Conservation (phyloP, 1,140 invertebrate species). For the Panulirus ornatus region DNA sequence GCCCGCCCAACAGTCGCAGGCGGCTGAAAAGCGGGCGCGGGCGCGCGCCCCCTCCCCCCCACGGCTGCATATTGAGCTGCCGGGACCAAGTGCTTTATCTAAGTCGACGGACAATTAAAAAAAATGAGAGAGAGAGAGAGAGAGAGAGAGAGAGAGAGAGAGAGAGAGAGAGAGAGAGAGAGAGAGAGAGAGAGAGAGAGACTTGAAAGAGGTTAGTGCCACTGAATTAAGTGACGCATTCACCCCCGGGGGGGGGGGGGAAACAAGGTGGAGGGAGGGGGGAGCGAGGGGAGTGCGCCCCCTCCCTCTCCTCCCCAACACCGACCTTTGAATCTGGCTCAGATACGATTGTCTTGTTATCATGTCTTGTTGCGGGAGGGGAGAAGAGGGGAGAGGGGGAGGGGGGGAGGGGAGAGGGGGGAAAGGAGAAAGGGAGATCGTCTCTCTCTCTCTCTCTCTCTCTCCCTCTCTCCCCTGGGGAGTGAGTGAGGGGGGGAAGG, state of each 20-base stretch:
- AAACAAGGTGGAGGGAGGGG: not conserved
- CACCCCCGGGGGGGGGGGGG: not conserved
- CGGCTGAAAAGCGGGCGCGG: slow-evolving; percentile 38
- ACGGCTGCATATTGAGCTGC: slow-evolving; percentile 51
- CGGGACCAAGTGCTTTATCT: slow-evolving; percentile 49
- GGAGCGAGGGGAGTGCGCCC: too few species aligned
- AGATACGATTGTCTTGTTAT: slow-evolving; percentile 23
- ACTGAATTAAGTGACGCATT: slow-evolving; percentile 55
- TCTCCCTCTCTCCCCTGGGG: too few species aligned
- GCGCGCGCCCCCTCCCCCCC: too few species aligned
- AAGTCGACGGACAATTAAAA: slow-evolving; percentile 52
- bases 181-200: too few species aligned
- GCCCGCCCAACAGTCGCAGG: slow-evolving; percentile 38
- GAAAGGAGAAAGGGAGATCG: too few species aligned
- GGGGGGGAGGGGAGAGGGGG: not conserved
- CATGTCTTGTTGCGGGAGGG: not conserved
- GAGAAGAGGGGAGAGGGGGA: not conserved
- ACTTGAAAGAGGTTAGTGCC: slow-evolving; percentile 42
- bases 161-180: too few species aligned
- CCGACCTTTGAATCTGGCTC: not conserved
- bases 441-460: too few species aligned
- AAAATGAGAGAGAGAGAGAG: slow-evolving; percentile 16
- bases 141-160: not conserved
- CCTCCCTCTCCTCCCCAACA: not conserved
- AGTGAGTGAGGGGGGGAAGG: too few species aligned